Conservation (phyloP, 2,113 vertebrate species). For the Mesitornis unicolor region DNA sequence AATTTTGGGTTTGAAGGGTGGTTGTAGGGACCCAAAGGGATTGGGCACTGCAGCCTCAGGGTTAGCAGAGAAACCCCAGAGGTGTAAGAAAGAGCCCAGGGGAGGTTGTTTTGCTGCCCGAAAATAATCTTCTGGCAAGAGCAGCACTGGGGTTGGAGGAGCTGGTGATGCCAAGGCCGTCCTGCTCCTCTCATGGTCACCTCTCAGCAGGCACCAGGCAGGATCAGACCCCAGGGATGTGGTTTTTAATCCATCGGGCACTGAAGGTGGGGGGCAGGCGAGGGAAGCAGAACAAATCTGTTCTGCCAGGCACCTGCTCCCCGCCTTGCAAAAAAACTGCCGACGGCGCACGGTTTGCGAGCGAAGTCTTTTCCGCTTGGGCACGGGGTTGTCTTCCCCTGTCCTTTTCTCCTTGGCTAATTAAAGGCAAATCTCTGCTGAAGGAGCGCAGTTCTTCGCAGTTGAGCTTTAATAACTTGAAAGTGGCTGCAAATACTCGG, state of each 20-base stretch:
- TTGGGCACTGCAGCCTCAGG: fast-evolving
- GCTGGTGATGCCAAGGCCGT: neutral
- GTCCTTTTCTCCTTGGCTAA: constrained; percentile 64
- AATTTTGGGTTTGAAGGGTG: neutral
- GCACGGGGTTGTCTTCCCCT: neutral
- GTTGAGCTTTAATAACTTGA: neutral
- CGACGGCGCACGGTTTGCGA: neutral
- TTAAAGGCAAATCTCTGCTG: constrained; percentile 45
- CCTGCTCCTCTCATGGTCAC: neutral
- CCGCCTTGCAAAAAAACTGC: neutral
- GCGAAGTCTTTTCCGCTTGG: neutral
- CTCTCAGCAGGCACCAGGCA: fast-evolving
- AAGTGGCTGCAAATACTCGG: neutral
- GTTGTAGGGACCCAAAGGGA: neutral
- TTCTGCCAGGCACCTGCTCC: constrained; percentile 60
- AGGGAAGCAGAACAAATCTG: constrained; percentile 39
- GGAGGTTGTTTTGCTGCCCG: neutral
- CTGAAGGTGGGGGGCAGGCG: neutral
- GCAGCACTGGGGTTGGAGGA: fast-evolving
- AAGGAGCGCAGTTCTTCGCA: neutral
- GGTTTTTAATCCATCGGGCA: too few relatives aligned
- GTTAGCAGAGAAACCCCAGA: neutral
- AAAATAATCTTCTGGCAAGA: neutral
- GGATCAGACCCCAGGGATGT: neutral
- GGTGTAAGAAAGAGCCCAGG: fast-evolving